These are phyloP conservation scores for Nomada hirtipes DNA, from an alignment of 2,888 invertebrate species.

Conservation along the genomic window DNA sequence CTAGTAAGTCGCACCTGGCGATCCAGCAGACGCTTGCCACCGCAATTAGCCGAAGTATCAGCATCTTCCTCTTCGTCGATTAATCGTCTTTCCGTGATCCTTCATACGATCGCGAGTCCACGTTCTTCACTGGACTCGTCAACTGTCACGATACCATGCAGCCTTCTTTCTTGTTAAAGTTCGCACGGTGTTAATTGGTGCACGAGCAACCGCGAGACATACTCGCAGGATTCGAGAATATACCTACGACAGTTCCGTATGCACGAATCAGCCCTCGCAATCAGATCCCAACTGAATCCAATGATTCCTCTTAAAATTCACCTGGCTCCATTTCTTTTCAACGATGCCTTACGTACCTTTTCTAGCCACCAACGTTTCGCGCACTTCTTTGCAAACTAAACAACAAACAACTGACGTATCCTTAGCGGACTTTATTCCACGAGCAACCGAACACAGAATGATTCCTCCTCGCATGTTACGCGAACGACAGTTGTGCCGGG, in stretches of 20 bases:
- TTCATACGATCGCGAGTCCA: constrained; percentile 54
- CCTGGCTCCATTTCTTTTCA: background rate
- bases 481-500: constrained; percentile 83
- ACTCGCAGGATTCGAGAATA: background rate
- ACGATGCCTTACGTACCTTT: background rate
- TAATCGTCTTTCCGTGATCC: constrained; percentile 47
- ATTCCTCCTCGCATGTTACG: constrained; percentile 75
- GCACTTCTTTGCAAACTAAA: background rate
- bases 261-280: background rate
- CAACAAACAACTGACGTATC: background rate
- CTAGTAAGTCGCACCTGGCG: constrained; percentile 78
- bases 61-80: constrained; percentile 71
- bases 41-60: constrained; percentile 70
- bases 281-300: background rate
- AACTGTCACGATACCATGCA: constrained; percentile 16
- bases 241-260: background rate
- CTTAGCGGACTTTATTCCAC: background rate
- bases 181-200: background rate
- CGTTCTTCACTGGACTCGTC: background rate
- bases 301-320: background rate
- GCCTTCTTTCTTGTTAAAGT: background rate
- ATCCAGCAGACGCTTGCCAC: constrained; percentile 69
- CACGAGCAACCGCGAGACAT: background rate
- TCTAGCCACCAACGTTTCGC: background rate
- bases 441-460: constrained; percentile 29